Conservation (phyloP, 1,140 invertebrate genomes). For the Aphis gossypii region DNA sequence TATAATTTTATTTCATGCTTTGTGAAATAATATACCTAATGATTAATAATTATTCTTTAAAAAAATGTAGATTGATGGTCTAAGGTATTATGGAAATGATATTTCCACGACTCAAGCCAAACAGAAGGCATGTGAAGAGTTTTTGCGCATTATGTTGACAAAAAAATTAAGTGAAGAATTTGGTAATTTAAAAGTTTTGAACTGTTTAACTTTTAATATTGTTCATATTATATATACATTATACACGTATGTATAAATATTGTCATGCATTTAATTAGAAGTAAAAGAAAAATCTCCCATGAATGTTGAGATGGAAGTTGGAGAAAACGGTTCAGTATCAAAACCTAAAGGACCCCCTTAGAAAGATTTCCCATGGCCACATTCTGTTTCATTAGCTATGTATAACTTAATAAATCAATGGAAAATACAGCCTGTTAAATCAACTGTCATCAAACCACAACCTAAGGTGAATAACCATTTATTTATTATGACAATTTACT, state of each 20-base stretch:
- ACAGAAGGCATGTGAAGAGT: conserved; percentile 52
- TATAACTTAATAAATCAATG: conserved; percentile 50
- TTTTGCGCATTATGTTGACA: conserved; percentile 28
- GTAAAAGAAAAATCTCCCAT: not conserved
- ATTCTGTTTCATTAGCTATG: conserved; percentile 52
- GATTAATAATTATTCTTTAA: not conserved
- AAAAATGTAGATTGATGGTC: conserved; percentile 45
- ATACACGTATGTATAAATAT: not conserved
- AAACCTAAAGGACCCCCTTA: conserved; percentile 35
- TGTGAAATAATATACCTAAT: not conserved
- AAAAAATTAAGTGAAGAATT: conserved; percentile 34
- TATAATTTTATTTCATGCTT: not conserved
- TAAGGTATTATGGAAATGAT: not conserved
- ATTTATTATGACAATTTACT: not conserved
- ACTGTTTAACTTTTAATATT: not conserved
- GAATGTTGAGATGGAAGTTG: not conserved
- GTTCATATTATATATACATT: not conserved
- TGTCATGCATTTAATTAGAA: conserved; percentile 12
- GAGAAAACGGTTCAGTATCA: not conserved
- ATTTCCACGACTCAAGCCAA: conserved; percentile 42
- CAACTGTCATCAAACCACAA: not conserved
- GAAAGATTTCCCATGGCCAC: conserved; percentile 50
- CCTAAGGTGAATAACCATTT: not conserved
- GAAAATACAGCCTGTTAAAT: conserved; percentile 6
- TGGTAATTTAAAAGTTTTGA: not conserved